These are phyloP conservation scores for Acanthococcus lagerstroemiae DNA, from an alignment of 2,888 invertebrate genomes.

Conservation along the genomic window DNA sequence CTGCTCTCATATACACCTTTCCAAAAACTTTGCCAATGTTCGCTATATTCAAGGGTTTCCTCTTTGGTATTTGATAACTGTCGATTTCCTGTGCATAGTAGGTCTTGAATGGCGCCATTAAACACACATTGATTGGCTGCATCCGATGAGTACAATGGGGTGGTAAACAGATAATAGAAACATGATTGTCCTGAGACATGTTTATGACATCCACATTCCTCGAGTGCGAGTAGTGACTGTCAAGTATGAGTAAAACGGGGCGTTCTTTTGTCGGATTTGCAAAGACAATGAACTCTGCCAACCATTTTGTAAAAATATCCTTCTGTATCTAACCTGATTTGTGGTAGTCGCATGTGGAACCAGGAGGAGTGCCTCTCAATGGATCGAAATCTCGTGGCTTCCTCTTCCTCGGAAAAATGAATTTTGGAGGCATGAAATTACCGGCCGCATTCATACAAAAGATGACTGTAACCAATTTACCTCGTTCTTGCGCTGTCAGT, in stretches of 20 bases:
- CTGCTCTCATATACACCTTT: slow-evolving; percentile 28
- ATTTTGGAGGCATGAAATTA: slow-evolving; percentile 43
- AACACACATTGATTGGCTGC: slow-evolving; percentile 37
- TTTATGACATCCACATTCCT: slow-evolving; percentile 35
- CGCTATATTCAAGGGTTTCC: no score
- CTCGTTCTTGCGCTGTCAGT: slow-evolving; percentile 40
- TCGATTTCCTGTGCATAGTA: neutral
- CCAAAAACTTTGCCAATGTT: slow-evolving; percentile 30
- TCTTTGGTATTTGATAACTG: neutral
- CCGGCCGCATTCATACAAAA: slow-evolving; percentile 43
- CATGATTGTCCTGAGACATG: slow-evolving; percentile 36
- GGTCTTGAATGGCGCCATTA: slow-evolving; percentile 38
- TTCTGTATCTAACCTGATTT: slow-evolving; percentile 40
- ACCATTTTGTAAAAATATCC: slow-evolving; percentile 37
- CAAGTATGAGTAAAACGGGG: slow-evolving; percentile 39
- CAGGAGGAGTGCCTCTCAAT: slow-evolving; percentile 35
- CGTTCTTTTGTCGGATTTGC: slow-evolving; percentile 39
- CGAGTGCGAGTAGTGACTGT: slow-evolving; percentile 39
- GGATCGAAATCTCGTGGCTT: slow-evolving; percentile 38
- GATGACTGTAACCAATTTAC: slow-evolving; percentile 41
- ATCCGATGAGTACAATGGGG: slow-evolving; percentile 38
- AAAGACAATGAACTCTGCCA: slow-evolving; percentile 39
- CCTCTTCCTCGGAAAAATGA: slow-evolving; percentile 43
- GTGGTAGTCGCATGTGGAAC: slow-evolving; percentile 35
- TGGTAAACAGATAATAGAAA: slow-evolving; percentile 37